Evolutionary conservation across 2,888 invertebrate genomes (phyloP), one percentile per base, ranked within the genome.

Genomic region (Lampropteryx suffumata): DNA sequence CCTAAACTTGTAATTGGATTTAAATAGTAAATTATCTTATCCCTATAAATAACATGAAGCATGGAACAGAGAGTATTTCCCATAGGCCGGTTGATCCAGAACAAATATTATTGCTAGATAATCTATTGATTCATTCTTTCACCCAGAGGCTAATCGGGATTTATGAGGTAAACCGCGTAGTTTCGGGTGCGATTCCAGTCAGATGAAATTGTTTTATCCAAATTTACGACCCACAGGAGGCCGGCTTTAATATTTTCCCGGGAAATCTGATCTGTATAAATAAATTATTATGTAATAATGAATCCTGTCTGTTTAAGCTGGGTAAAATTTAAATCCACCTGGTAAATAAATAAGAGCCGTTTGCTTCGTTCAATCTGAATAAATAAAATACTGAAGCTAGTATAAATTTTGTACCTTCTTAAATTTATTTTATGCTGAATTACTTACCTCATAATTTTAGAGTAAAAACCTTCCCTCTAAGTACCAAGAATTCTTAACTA

Each of bases 151-250:
- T 83, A 80, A 82, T 83, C 81, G 73, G 72, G 77, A 84, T 84
- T 84, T 84, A 84, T 77, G 78, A 73, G 75, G 69, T 71, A 74
- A 69, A 72, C 75, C 83, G 73, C 78, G 82, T 83, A 84, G 84
- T 84, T 84, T 76, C 71, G 77, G 76, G 69, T 72, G 74, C 76
- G 79, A 76, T 79, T 75, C 66, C 73, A 75, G 76, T 74, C 78
- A 71, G 76, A 76, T 78, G 79, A 82, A 85, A 85, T 86, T 84
- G 85, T 85, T 85, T 84, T 76, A 84, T 83, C 79, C 76, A 70
- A 82, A 87, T 85, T 84, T 84, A 86, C 84, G 63, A 67, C 78
- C 75, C 79, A 64, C 81, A 71, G 66, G 76, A 76, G 81, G 73
- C 62, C 68, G 65, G 78, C 74, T 82, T 80, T 74, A 77, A 81